Conservation (phyloP, 2,888 invertebrate species). For the Metopia argyrocephala region DNA sequence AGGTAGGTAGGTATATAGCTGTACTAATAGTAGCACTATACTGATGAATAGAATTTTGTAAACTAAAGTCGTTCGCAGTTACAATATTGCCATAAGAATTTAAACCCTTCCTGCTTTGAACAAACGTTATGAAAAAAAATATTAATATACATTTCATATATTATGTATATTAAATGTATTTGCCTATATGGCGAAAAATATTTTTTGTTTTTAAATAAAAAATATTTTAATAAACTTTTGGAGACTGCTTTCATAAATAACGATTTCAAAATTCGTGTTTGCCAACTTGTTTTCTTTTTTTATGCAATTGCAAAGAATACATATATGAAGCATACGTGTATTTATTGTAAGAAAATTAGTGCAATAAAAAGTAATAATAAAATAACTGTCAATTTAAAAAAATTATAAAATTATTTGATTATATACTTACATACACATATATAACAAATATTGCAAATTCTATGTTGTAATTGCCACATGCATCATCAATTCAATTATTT, state of each 20-base stretch:
- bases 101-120: too few species aligned
- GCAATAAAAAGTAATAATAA: slow-evolving; percentile 35
- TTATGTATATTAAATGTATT: too few species aligned
- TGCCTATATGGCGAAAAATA: too few species aligned
- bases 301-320: slow-evolving; percentile 5
- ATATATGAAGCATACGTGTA: neutral
- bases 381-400: slow-evolving; percentile 46
- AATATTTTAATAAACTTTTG: too few species aligned
- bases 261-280: neutral
- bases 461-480: neutral
- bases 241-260: neutral
- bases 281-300: neutral
- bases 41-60: too few species aligned
- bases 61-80: too few species aligned
- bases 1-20: too few species aligned
- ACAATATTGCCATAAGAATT: too few species aligned
- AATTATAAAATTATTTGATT: neutral
- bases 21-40: too few species aligned
- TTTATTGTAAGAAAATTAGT: slow-evolving; percentile 32
- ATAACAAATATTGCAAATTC: neutral
- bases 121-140: too few species aligned
- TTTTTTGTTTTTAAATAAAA: too few species aligned
- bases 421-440: neutral
- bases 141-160: too few species aligned
- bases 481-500: neutral